Percentiles rank a stretch among this genome's conserved stretches.
phyloP scores from a whole-genome alignment of 2,113 vertebrate species.

The Strix aluco region DNA sequence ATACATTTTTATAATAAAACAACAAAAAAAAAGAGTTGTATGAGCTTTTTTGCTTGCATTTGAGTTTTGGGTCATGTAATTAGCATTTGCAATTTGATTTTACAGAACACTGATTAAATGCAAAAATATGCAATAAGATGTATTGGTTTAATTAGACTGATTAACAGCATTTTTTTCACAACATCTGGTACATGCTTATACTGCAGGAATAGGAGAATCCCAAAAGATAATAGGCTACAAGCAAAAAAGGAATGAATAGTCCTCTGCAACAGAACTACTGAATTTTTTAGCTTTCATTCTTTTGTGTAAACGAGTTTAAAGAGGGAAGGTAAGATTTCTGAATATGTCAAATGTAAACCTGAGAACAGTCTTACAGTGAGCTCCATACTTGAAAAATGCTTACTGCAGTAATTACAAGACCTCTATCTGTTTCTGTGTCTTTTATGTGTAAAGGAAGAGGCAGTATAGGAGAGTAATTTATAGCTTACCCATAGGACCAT shows the following conservation, averaged over 20 bases:
- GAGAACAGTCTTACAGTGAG: background rate
- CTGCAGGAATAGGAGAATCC: background rate
- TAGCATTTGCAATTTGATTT: background rate
- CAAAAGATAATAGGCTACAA: background rate
- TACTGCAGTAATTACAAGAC: background rate
- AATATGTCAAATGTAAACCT: background rate
- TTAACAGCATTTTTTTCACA: background rate
- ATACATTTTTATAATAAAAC: background rate
- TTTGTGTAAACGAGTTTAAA: background rate
- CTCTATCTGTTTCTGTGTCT: background rate
- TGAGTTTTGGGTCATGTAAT: background rate
- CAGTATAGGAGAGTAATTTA: background rate
- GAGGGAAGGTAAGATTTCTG: background rate
- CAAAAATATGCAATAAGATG: background rate
- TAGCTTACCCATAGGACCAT: background rate
- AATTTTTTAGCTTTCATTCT: background rate
- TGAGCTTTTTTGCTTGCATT: background rate
- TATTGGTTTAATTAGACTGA: conserved; percentile 3
- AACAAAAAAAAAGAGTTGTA: background rate
- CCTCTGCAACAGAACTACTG: background rate
- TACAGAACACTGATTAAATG: background rate
- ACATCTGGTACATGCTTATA: background rate
- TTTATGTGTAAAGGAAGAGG: background rate
- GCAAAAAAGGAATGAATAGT: background rate
- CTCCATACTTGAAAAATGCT: background rate